phyloP scores from a whole-genome alignment of 2,113 vertebrate species.

The Tauraco erythrolophus region DNA sequence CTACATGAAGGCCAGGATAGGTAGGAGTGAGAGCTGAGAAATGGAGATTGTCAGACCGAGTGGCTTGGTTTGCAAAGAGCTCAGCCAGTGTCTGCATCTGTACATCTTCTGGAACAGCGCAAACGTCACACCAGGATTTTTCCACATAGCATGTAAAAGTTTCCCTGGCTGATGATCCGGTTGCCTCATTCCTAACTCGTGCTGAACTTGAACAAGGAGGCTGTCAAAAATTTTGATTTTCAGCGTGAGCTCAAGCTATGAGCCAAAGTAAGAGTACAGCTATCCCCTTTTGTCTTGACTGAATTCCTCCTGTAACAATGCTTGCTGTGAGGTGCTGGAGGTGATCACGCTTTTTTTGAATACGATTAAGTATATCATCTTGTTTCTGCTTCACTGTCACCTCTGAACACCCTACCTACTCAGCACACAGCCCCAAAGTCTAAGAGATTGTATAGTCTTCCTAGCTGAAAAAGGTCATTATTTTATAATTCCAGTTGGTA shows the following conservation, averaged over 20 bases:
- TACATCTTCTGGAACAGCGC: neutral
- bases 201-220: neutral
- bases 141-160: neutral
- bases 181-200: neutral
- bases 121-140: neutral
- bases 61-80: neutral
- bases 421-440: slow-evolving; percentile 5
- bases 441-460: neutral
- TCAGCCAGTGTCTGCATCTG: rapidly evolving
- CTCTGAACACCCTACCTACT: neutral
- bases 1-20: neutral
- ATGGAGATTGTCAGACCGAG: rapidly evolving
- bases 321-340: slow-evolving; percentile 48
- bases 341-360: slow-evolving; percentile 1
- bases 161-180: neutral
- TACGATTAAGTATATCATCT: slow-evolving; percentile 26
- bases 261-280: neutral
- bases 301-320: neutral
- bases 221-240: slow-evolving; percentile 23
- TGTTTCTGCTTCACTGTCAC: slow-evolving; percentile 13
- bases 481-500: slow-evolving; percentile 25
- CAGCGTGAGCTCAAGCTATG: slow-evolving; percentile 8
- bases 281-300: neutral
- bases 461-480: neutral
- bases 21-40: too few relatives aligned